Evolutionary conservation across 2,797 vertebrate genomes (phyloP), one percentile per base, ranked within the genome.

Genomic region (Thunnus albacares): DNA sequence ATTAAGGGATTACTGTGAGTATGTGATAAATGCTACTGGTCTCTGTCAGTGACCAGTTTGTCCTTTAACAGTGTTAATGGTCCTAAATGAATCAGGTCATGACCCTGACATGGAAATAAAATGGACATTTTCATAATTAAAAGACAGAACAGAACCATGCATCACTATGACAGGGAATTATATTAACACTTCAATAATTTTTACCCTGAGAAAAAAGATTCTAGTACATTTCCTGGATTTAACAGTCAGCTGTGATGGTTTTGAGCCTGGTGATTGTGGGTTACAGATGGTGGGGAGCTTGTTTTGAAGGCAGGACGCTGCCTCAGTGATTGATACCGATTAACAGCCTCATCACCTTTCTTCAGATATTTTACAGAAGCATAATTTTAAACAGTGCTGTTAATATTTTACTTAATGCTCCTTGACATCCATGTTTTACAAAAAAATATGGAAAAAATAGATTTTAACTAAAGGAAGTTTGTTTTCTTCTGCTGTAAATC

Each of bases 351-450:
- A 14, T 14, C 28, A 4, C 1, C 13, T 13, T 56, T 6, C 17
- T 70, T 13, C 28, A 49, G 2, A n/a, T 0, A 0, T 5, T 1
- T n/a, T 8, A 0, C 56, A 1, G 18, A 33, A 2, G 20, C 63
- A 1, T 45, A 0, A 14, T 45, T 47, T 68, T 1, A 12, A 41
- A 45, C 7, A 5, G 0, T 49, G 26, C 2, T 4, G 5, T 17
- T 45, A 17, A 35, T 2, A 4, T 53, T 20, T 38, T 0, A 3
- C 13, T 4, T 18, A 6, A 2, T 38, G 49, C 30, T 49, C 5
- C 4, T 2, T 6, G 30, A 55, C 8, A 2, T 53, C n/a, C 30
- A 11, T n/a, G 1, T 38, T 55, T 18, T 13, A 64, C 5, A 52
- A 10, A 35, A 15, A 45, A 45, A 15, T 1, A 45, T 45, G 11